Conservation (phyloP, 2,797 vertebrate genomes). For the Syncerus caffer region DNA sequence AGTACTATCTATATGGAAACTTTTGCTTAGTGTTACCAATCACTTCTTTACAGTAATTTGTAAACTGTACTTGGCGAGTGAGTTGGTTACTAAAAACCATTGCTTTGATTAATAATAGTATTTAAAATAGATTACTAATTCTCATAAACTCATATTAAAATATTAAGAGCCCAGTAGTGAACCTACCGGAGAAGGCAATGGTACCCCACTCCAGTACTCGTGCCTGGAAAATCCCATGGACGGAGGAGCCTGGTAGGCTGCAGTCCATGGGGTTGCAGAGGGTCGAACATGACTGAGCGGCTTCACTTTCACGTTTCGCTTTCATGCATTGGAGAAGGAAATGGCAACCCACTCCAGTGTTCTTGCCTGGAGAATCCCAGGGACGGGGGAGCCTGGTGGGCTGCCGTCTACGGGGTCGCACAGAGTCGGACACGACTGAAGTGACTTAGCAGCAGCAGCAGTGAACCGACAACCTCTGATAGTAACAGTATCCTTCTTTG, state of each 20-base stretch:
- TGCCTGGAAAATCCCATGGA: too few species aligned
- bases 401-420: too few species aligned
- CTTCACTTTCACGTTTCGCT: too few species aligned
- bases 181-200: not conserved
- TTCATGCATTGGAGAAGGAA: too few species aligned
- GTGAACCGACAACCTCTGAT: not conserved
- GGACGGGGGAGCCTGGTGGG: too few species aligned
- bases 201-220: too few species aligned
- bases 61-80: not conserved
- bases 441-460: not conserved
- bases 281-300: too few species aligned
- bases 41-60: not conserved
- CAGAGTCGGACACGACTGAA: too few species aligned
- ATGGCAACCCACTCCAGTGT: too few species aligned
- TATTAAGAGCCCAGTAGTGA: not conserved
- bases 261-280: too few species aligned
- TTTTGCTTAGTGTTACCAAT: not conserved
- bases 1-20: not conserved
- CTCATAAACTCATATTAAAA: slow-evolving; percentile 8
- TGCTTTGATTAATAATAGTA: slow-evolving; percentile 22
- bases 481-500: slow-evolving; percentile 4
- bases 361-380: too few species aligned
- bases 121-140: slow-evolving; percentile 20
- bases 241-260: too few species aligned
- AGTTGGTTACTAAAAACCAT: slow-evolving; percentile 7